phyloP scores from a whole-genome alignment of 1,140 invertebrate species.

The Philotrypesis tridentata region DNA sequence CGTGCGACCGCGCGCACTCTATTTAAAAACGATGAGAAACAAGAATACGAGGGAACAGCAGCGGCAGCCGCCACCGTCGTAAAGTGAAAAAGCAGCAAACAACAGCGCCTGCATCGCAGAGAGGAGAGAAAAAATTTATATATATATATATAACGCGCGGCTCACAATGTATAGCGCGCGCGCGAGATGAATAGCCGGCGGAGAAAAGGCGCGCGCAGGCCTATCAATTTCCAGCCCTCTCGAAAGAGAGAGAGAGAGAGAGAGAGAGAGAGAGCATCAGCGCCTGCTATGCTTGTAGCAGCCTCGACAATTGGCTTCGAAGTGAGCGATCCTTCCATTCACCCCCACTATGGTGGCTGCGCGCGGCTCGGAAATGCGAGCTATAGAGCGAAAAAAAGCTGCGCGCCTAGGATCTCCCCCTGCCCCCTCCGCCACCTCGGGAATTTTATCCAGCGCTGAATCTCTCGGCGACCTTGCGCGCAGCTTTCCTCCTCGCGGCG shows the following conservation, averaged over 20 bases:
- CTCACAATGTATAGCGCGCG: neutral
- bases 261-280: neutral
- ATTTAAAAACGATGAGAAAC: constrained; percentile 1
- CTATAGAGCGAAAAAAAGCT: neutral
- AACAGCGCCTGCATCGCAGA: neutral
- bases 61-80: neutral
- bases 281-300: neutral
- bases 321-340: constrained; percentile 40
- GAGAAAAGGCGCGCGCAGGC: constrained; percentile 20
- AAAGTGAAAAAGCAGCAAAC: neutral
- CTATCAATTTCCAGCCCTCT: constrained; percentile 25
- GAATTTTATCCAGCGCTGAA: constrained; percentile 22
- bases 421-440: neutral
- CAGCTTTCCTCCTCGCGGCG: neutral
- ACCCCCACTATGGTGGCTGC: too few species aligned
- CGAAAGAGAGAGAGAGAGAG: neutral
- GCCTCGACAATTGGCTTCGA: constrained; percentile 31
- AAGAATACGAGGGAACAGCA: too few species aligned
- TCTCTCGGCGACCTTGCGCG: neutral
- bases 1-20: neutral
- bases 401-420: too few species aligned
- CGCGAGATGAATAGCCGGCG: neutral
- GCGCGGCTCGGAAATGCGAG: too few species aligned
- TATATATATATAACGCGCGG: too few species aligned
- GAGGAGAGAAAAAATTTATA: constrained; percentile 5